A percentile compares a stretch with the other conserved stretches of the same genome.
These are phyloP conservation scores for Myripristis jacobus DNA, from an alignment of 2,797 vertebrate genomes.

Conservation along the genomic window DNA sequence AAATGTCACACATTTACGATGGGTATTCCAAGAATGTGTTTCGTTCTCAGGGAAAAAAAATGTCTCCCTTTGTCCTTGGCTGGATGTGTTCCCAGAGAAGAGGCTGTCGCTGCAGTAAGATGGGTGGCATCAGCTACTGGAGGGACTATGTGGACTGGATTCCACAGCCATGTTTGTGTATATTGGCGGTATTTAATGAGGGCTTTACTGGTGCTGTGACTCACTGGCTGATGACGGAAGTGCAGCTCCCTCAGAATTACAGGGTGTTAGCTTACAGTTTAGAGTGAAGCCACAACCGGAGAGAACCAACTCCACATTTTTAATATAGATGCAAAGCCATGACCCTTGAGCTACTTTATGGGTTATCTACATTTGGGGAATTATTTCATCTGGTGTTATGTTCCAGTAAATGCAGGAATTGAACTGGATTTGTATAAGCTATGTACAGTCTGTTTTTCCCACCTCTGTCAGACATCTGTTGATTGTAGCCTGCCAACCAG, in stretches of 20 bases:
- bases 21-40: slow-evolving; percentile 52
- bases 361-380: slow-evolving; percentile 25
- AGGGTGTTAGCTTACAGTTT: slow-evolving; percentile 66
- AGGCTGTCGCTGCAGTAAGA: slow-evolving; percentile 33
- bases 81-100: slow-evolving; percentile 36
- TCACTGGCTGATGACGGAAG: slow-evolving; percentile 67
- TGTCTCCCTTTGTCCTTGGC: slow-evolving; percentile 53
- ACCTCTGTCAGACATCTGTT: slow-evolving; percentile 25
- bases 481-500: slow-evolving; percentile 9
- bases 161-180: slow-evolving; percentile 70
- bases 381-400: slow-evolving; percentile 25
- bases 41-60: slow-evolving; percentile 57
- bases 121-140: slow-evolving; percentile 13
- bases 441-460: slow-evolving; percentile 17
- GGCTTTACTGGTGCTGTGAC: slow-evolving; percentile 57
- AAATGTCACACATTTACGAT: slow-evolving; percentile 56
- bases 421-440: slow-evolving; percentile 14
- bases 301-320: slow-evolving; percentile 31
- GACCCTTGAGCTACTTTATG: slow-evolving; percentile 25
- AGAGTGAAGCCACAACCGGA: slow-evolving; percentile 45
- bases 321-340: slow-evolving; percentile 19
- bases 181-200: slow-evolving; percentile 72
- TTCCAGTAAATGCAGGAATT: slow-evolving; percentile 22
- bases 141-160: slow-evolving; percentile 35
- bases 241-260: slow-evolving; percentile 65